Percentiles rank a stretch among this genome's conserved stretches.
Conservation (phyloP, 2,797 vertebrate species). For the Falco concolor region DNA sequence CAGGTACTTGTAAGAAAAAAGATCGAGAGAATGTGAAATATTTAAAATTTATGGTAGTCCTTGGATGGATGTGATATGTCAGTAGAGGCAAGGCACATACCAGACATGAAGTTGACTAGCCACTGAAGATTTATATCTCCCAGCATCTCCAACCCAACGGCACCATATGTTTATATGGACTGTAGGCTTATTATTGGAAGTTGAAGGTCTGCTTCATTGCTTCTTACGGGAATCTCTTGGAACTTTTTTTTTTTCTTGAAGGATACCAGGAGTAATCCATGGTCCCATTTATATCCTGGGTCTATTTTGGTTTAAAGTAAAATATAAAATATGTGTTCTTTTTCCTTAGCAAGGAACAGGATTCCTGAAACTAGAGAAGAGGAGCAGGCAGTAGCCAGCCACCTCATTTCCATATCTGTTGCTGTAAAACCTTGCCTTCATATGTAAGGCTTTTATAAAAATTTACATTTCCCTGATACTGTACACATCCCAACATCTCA, state of each 20-base stretch:
- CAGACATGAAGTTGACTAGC: neutral
- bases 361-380: neutral
- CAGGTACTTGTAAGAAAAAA: neutral
- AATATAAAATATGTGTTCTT: neutral
- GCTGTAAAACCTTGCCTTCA: neutral
- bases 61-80: neutral
- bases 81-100: constrained; percentile 11
- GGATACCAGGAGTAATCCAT: neutral
- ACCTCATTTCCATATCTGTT: neutral
- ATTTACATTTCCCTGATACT: neutral
- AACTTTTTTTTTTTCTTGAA: neutral
- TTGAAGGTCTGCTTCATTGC: neutral
- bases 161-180: neutral
- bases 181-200: constrained; percentile 29
- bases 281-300: neutral
- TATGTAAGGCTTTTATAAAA: neutral
- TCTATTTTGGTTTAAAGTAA: constrained; percentile 26
- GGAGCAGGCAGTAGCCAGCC: neutral
- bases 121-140: constrained; percentile 10
- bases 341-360: neutral
- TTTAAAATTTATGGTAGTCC: neutral
- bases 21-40: constrained; percentile 37
- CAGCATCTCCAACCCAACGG: neutral
- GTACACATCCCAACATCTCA: neutral
- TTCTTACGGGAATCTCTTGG: constrained; percentile 16